Base-by-base conservation (phyloP, 1,140 invertebrate species). In the Heliconius hewitsoni region DNA sequence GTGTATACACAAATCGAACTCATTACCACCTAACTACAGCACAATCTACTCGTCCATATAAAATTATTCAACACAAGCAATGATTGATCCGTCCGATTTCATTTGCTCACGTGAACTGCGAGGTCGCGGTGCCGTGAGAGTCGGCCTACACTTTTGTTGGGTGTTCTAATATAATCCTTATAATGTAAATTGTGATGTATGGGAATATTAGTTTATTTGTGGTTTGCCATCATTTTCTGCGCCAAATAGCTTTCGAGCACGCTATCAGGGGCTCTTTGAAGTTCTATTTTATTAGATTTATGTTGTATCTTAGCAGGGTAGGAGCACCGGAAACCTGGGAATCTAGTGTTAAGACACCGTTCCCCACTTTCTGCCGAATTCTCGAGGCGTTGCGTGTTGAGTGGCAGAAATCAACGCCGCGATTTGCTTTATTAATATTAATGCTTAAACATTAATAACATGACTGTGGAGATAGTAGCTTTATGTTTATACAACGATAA, bases 71-170 rank as follows among this genome's bases (percentile, higher is more conserved):
- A 66, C 60, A 66, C 60, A 66, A 66, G 23, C 60, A 11, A 66
- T 66, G 60, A 90, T 90, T 90, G 89, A 90, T 90, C 82, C 89
- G 84, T 84, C 87, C 87, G 89, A 90, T 89, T 89, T 89, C 88
- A 87, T 89, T 89, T 90, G 89, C 86, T 79, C 84, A 87, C 85
- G 82, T 88, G 87, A 87, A 86, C 82, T 75, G 23, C 39, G 81
- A 83, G 87, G 89, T 88, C 88, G 86, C 75, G 81, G 83, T 87
- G 86, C 81, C 86, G 85, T 88, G 86, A 85, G 87, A 87, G 84
- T 66, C 60, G 60, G 60, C 60, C 60, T 66, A 66, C 60, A 66
- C 23, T 66, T 66, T 66, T 66, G 60, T 66, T 27, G n/a, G 1
- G 13, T 66, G 60, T 66, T 66, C 60, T 66, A 66, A 66, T 66